A percentile compares a stretch with the other conserved stretches of the same genome.
Evolutionary conservation across 1,140 invertebrate genomes (phyloP).

Genomic region (Habropoda laboriosa): DNA sequence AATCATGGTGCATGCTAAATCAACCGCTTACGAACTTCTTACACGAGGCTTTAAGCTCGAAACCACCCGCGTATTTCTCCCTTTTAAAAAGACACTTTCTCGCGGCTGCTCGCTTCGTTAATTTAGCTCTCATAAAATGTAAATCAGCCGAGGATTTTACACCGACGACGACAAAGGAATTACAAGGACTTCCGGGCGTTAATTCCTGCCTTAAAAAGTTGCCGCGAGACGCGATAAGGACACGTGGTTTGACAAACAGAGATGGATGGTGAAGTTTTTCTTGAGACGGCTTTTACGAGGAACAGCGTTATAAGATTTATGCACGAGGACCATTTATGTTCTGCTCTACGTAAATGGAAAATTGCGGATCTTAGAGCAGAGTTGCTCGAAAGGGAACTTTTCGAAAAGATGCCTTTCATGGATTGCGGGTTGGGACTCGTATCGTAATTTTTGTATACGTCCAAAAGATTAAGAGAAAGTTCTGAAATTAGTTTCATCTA

Average conservation of each 20-base stretch:
- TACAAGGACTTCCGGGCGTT: not conserved
- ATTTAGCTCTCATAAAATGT: slow-evolving; percentile 30
- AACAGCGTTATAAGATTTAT: not conserved
- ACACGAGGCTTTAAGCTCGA: not conserved
- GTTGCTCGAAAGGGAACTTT: too few species aligned
- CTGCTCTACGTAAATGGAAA: not conserved
- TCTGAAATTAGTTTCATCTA: too few species aligned
- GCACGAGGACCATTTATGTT: not conserved
- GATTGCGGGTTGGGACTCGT: too few species aligned
- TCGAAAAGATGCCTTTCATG: too few species aligned
- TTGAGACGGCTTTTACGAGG: not conserved
- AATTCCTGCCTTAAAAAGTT: slow-evolving; percentile 1
- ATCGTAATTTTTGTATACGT: too few species aligned
- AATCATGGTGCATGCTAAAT: slow-evolving; percentile 19
- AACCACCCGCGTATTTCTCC: too few species aligned
- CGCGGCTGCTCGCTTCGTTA: not conserved
- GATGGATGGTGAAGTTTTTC: not conserved
- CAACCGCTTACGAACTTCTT: slow-evolving; percentile 6
- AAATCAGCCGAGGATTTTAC: slow-evolving; percentile 15
- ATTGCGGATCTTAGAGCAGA: too few species aligned
- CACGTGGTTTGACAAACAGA: not conserved
- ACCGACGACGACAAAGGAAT: slow-evolving; percentile 4
- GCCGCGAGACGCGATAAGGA: not conserved
- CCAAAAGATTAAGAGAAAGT: too few species aligned
- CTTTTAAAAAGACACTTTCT: not conserved